Evolutionary conservation across 30 jellyfish, hydroid and myxozoan species (phyloP).

Genomic region (Rhopilema esculentum): DNA sequence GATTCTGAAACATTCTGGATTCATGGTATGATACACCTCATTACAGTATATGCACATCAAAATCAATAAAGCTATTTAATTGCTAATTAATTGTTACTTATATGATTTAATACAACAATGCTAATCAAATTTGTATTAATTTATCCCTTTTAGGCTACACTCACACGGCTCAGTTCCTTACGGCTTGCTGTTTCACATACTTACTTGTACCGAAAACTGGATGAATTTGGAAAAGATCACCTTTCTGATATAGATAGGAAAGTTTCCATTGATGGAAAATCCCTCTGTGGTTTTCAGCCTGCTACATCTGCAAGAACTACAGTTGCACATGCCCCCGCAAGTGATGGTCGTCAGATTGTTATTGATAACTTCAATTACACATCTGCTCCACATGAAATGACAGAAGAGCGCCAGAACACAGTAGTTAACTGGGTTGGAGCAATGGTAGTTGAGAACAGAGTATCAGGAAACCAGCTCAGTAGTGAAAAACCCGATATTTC

Average conservation of each 20-base stretch:
- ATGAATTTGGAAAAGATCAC: constrained; percentile 50
- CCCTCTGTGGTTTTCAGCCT: not conserved
- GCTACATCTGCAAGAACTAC: not conserved
- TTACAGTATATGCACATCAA: not conserved
- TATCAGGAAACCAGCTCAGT: constrained; percentile 21
- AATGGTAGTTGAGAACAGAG: constrained; percentile 28
- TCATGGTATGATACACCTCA: constrained; percentile 19
- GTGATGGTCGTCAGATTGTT: constrained; percentile 1
- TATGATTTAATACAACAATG: not conserved
- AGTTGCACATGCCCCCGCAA: not conserved
- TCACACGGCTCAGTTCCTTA: constrained; percentile 26
- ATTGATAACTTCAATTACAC: constrained; percentile 23
- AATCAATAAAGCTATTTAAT: not conserved
- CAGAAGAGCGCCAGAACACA: constrained; percentile 30
- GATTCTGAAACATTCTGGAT: constrained; percentile 47
- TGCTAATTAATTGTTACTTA: not conserved
- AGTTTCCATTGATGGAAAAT: constrained; percentile 8
- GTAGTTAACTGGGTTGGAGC: constrained; percentile 37
- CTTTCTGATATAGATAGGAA: not conserved
- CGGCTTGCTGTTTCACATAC: constrained; percentile 24
- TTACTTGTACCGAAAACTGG: constrained; percentile 27
- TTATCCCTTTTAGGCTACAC: constrained; percentile 48
- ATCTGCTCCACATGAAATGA: constrained; percentile 32
- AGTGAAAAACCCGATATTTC: constrained; percentile 17
- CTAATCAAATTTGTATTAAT: not conserved